A percentile compares a stretch with the other conserved stretches of the same genome.
Evolutionary conservation across 2,113 vertebrate species (phyloP).

Genomic region (Sander lucioperca): DNA sequence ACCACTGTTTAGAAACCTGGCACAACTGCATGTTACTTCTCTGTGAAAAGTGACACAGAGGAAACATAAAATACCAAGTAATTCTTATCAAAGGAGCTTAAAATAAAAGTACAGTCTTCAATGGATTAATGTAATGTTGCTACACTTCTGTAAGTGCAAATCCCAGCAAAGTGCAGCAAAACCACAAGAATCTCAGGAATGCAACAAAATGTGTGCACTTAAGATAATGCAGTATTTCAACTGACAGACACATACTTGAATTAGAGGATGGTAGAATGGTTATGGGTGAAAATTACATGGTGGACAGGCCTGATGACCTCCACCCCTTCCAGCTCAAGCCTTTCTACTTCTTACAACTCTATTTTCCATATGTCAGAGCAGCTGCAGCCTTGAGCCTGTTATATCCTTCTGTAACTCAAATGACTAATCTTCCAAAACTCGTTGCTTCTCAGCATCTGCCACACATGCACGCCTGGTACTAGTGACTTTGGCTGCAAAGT

Average conservation of each 20-base stretch:
- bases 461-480: slow-evolving; percentile 46
- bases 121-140: neutral
- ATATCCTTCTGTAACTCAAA: slow-evolving; percentile 36
- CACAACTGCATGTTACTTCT: neutral
- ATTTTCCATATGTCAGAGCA: slow-evolving; percentile 27
- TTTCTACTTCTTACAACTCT: slow-evolving; percentile 33
- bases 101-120: neutral
- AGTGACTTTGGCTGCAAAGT: slow-evolving; percentile 50
- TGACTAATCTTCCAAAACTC: slow-evolving; percentile 52
- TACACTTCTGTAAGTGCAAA: neutral
- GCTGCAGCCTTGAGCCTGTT: slow-evolving; percentile 34
- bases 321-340: neutral
- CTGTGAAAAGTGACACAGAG: neutral
- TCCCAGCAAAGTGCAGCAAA: neutral
- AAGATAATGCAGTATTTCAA: neutral
- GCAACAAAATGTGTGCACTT: neutral
- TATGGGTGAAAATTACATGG: neutral
- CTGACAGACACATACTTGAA: neutral
- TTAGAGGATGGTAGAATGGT: slow-evolving; percentile 13
- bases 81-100: neutral
- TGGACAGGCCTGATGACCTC: slow-evolving; percentile 21
- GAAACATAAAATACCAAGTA: neutral
- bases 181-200: neutral
- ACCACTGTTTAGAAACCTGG: neutral
- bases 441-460: slow-evolving; percentile 14